Evolutionary conservation across 2,797 vertebrate genomes (phyloP).

Genomic region (Bradypodion ventrale): DNA sequence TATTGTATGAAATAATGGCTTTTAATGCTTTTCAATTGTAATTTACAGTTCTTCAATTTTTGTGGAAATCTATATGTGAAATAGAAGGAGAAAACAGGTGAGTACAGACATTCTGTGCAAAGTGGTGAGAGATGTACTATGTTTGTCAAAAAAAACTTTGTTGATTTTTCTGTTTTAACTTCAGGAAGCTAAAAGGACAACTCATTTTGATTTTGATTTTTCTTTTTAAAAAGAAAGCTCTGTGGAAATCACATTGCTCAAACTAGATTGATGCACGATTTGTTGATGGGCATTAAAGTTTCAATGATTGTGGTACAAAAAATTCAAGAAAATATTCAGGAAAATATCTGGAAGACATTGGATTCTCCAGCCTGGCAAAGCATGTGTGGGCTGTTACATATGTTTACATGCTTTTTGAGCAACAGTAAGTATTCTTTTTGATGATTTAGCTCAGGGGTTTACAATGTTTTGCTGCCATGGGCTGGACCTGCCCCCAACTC

Average conservation of each 20-base stretch:
- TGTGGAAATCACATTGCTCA: conserved; percentile 86
- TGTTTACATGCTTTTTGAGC: conserved; percentile 82
- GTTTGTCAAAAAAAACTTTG: not conserved
- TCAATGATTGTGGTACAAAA: conserved; percentile 90
- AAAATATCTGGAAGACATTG: conserved; percentile 52
- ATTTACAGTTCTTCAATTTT: conserved; percentile 85
- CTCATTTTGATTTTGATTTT: not conserved
- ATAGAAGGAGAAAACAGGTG: conserved; percentile 88
- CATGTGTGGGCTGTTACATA: conserved; percentile 82
- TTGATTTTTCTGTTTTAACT: not conserved
- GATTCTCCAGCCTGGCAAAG: conserved; percentile 73
- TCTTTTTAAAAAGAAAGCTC: conserved; percentile 75
- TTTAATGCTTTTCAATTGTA: conserved; percentile 3
- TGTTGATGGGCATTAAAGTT: conserved; percentile 85
- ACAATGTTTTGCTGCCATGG: too few species aligned
- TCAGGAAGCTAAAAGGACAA: not conserved
- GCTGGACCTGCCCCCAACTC: too few species aligned
- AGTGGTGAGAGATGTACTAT: not conserved
- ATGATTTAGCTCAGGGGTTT: not conserved
- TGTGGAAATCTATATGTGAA: conserved; percentile 80
- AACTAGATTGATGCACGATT: conserved; percentile 89
- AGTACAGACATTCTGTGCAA: conserved; percentile 56
- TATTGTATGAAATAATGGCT: not conserved
- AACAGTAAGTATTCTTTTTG: conserved; percentile 80
- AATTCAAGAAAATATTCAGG: conserved; percentile 73